Evolutionary conservation across 2,113 vertebrate genomes (phyloP).

Genomic region (Rissa tridactyla): DNA sequence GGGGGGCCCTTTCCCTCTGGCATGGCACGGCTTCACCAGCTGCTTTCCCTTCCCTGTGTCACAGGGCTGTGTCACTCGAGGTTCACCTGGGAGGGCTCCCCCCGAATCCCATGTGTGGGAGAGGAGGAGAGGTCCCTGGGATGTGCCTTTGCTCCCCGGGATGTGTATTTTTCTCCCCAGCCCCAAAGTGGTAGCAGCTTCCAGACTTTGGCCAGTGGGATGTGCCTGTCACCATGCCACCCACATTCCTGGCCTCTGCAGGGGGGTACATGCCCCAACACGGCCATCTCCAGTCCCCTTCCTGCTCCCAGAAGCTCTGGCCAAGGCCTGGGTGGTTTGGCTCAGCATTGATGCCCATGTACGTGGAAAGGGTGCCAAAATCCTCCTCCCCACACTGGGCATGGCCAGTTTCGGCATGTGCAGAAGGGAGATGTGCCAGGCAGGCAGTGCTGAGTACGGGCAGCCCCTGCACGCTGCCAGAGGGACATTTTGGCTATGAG

Average conservation of each 20-base stretch:
- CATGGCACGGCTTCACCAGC: fast-evolving
- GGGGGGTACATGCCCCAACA: not conserved
- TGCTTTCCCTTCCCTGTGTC: not conserved
- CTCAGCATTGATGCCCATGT: not conserved
- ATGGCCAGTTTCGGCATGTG: fast-evolving
- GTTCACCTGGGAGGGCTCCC: not conserved
- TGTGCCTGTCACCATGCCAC: fast-evolving
- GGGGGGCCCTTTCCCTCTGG: fast-evolving
- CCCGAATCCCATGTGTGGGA: not conserved
- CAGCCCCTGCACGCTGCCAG: not conserved
- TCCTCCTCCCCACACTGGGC: fast-evolving
- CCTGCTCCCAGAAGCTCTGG: not conserved
- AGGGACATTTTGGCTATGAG: not conserved
- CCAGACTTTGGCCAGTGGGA: not conserved
- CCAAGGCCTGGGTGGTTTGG: not conserved
- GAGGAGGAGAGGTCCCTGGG: not conserved
- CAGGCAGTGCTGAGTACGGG: fast-evolving
- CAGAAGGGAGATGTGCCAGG: not conserved
- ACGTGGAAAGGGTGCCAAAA: fast-evolving
- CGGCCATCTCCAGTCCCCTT: fast-evolving
- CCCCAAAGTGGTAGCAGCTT: fast-evolving
- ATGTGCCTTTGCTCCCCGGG: not conserved
- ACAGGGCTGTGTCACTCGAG: not conserved
- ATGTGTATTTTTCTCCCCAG: not conserved
- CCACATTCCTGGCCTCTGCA: not conserved